phyloP scores from a whole-genome alignment of 2,888 invertebrate species.

The Drosophila sordidapex region DNA sequence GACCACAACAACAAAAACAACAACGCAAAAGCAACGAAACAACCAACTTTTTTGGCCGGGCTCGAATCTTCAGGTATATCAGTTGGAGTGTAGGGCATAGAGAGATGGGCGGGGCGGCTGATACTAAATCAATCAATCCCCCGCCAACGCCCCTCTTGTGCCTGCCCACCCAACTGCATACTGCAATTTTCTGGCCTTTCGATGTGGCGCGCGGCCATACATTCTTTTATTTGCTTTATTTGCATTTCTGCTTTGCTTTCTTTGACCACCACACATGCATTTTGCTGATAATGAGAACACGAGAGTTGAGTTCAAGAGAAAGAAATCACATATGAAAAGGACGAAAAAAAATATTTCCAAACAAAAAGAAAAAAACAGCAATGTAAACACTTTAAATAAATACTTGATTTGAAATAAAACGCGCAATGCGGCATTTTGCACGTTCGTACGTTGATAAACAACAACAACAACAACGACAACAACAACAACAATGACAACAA shows the following conservation, averaged over 20 bases:
- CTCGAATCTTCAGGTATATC: constrained; percentile 10
- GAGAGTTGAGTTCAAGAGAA: constrained; percentile 9
- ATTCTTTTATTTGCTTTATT: constrained; percentile 79
- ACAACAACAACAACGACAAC: constrained; percentile 26
- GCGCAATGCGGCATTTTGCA: constrained; percentile 74
- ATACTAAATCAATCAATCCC: constrained; percentile 1
- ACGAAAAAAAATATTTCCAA: constrained; percentile 7
- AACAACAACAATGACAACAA: constrained; percentile 28
- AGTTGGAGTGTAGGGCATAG: background rate
- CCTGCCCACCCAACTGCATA: background rate
- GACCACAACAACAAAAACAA: constrained; percentile 40
- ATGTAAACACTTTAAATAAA: constrained; percentile 28
- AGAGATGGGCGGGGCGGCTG: background rate
- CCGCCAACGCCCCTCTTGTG: background rate
- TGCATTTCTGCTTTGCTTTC: constrained; percentile 74
- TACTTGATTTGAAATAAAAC: constrained; percentile 53
- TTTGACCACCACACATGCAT: constrained; percentile 51
- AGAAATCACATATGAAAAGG: constrained; percentile 20
- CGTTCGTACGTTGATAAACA: constrained; percentile 54
- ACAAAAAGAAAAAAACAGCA: constrained; percentile 14
- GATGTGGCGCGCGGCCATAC: constrained; percentile 48
- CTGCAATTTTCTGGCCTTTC: constrained; percentile 23
- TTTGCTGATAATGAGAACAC: constrained; percentile 52
- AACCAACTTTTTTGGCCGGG: constrained; percentile 27
- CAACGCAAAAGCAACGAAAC: constrained; percentile 39